A percentile compares a stretch with the other conserved stretches of the same genome.
Evolutionary conservation across 2,797 vertebrate genomes (phyloP).

Genomic region (Dermochelys coriacea): DNA sequence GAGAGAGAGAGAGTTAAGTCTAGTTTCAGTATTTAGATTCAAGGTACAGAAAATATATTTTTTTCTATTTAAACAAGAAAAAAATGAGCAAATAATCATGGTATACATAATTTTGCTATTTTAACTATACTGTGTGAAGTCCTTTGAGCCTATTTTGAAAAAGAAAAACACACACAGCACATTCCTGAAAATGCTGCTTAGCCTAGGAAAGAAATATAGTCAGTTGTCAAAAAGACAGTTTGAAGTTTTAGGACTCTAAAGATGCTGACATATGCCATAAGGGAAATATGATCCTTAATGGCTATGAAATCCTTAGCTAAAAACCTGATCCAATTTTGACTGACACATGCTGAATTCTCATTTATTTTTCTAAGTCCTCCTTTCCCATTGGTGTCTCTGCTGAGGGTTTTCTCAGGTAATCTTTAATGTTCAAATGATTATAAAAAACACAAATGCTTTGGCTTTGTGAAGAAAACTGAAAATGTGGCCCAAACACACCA

Average conservation of each 20-base stretch:
- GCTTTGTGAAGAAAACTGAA: not conserved
- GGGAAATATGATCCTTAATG: slow-evolving; percentile 38
- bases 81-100: not conserved
- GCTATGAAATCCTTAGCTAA: not conserved
- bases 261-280: not conserved
- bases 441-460: not conserved
- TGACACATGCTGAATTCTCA: not conserved
- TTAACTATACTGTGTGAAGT: not conserved
- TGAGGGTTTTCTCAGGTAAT: slow-evolving; percentile 11
- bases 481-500: slow-evolving; percentile 16
- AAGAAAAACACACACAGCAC: not conserved
- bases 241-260: slow-evolving; percentile 42
- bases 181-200: slow-evolving; percentile 36
- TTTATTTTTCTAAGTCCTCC: slow-evolving; percentile 3
- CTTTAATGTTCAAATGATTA: slow-evolving; percentile 26
- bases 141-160: slow-evolving; percentile 42
- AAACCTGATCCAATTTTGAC: slow-evolving; percentile 11
- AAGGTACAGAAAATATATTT: not conserved
- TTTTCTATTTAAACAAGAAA: not conserved
- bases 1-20: not conserved
- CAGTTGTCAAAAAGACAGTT: slow-evolving; percentile 15
- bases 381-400: slow-evolving; percentile 15
- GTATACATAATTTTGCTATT: not conserved
- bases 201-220: slow-evolving; percentile 16
- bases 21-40: not conserved